phyloP scores from a whole-genome alignment of 1,140 invertebrate species.

The Lysiphlebus fabarum region DNA sequence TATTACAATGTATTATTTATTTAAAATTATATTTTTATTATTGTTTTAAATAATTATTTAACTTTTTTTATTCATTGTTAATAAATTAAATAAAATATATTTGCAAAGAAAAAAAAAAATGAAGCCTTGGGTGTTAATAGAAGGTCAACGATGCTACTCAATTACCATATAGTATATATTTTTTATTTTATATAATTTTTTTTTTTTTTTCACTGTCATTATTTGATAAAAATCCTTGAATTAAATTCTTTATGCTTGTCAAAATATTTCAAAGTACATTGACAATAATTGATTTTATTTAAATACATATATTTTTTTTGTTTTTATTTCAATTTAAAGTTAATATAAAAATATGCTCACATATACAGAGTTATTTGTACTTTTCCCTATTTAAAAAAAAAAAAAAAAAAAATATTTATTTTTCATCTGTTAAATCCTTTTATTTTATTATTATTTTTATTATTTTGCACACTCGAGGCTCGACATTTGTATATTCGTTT shows the following conservation, averaged over 20 bases:
- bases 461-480: conserved; percentile 12
- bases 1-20: too few relatives aligned
- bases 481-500: conserved; percentile 21
- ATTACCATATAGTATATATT: neutral
- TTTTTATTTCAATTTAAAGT: conserved; percentile 4
- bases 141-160: too few relatives aligned
- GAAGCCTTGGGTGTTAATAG: too few relatives aligned
- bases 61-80: too few relatives aligned
- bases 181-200: conserved; percentile 18
- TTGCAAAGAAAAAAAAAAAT: too few relatives aligned
- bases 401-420: conserved; percentile 2
- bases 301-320: conserved; percentile 4
- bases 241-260: neutral
- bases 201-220: neutral
- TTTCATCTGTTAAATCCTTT: neutral
- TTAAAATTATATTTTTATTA: too few relatives aligned
- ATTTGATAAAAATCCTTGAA: conserved; percentile 12
- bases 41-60: too few relatives aligned
- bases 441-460: conserved; percentile 9
- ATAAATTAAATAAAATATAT: too few relatives aligned
- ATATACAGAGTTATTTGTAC: neutral
- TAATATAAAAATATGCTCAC: conserved; percentile 7
- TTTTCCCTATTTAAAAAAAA: conserved; percentile 6
- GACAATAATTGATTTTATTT: neutral
- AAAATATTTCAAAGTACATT: conserved; percentile 5